A percentile compares a stretch with the other conserved stretches of the same genome.
phyloP scores from a whole-genome alignment of 1,140 invertebrate species.

The Temnothorax nylanderi region DNA sequence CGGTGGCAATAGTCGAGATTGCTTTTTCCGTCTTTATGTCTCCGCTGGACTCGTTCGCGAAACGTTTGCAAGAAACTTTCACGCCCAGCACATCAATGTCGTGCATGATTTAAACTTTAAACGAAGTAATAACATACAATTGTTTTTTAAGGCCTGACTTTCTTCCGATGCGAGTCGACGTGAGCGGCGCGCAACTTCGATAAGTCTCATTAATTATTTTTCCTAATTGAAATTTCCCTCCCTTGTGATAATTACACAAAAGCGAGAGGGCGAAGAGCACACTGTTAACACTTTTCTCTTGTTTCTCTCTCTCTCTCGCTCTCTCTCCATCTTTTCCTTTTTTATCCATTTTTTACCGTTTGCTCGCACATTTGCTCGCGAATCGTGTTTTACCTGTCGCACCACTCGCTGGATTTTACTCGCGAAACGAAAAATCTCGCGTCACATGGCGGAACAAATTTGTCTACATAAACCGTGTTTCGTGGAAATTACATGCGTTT shows the following conservation, averaged over 20 bases:
- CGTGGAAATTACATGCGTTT: slow-evolving; percentile 1
- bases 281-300: slow-evolving; percentile 10
- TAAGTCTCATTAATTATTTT: slow-evolving; percentile 45
- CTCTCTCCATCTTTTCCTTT: neutral
- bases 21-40: neutral
- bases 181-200: neutral
- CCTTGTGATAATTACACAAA: slow-evolving; percentile 16
- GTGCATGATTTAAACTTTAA: neutral
- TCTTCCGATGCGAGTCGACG: neutral
- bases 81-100: too few relatives aligned
- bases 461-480: slow-evolving; percentile 1
- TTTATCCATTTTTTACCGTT: neutral
- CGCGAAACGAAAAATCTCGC: slow-evolving; percentile 26
- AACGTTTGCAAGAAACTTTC: neutral
- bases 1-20: neutral
- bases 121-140: slow-evolving; percentile 15
- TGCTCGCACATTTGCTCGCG: slow-evolving; percentile 10
- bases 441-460: neutral
- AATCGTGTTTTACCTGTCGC: slow-evolving; percentile 22
- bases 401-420: neutral
- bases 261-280: neutral
- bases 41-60: neutral
- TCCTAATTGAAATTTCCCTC: slow-evolving; percentile 47
- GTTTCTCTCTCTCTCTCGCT: neutral
- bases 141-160: neutral